A percentile compares a stretch with the other conserved stretches of the same genome.
Conservation (phyloP, 2,888 invertebrate genomes). For the Petrolisthes manimaculis region DNA sequence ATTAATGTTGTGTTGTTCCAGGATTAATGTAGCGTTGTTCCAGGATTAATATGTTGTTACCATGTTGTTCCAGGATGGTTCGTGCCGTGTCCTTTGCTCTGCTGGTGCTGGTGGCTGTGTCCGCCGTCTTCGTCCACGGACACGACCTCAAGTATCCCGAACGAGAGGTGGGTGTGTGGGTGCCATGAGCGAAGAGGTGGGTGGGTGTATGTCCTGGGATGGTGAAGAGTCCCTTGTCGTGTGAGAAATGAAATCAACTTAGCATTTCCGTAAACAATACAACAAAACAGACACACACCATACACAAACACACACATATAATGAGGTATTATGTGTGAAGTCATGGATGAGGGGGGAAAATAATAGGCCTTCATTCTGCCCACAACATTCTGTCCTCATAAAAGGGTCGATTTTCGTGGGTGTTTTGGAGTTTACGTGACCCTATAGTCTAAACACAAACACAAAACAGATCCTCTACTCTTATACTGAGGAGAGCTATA, state of each 20-base stretch:
- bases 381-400: no score
- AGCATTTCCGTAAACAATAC: background rate
- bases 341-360: no score
- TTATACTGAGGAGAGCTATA: no score
- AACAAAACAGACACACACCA: no score
- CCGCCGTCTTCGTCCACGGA: conserved; percentile 16
- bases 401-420: no score
- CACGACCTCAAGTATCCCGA: conserved; percentile 37
- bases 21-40: background rate
- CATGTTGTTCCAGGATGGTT: conserved; percentile 17
- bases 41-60: background rate
- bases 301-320: no score
- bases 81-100: conserved; percentile 6
- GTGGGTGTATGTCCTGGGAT: background rate
- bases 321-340: no score
- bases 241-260: background rate
- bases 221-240: background rate
- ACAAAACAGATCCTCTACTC: no score
- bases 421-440: no score
- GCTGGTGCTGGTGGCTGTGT: conserved; percentile 24
- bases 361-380: no score
- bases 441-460: no score
- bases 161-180: conserved; percentile 35
- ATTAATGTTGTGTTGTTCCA: background rate
- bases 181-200: conserved; percentile 1